Evolutionary conservation across 2,888 invertebrate species (phyloP).

Genomic region (Anaspis maculata): DNA sequence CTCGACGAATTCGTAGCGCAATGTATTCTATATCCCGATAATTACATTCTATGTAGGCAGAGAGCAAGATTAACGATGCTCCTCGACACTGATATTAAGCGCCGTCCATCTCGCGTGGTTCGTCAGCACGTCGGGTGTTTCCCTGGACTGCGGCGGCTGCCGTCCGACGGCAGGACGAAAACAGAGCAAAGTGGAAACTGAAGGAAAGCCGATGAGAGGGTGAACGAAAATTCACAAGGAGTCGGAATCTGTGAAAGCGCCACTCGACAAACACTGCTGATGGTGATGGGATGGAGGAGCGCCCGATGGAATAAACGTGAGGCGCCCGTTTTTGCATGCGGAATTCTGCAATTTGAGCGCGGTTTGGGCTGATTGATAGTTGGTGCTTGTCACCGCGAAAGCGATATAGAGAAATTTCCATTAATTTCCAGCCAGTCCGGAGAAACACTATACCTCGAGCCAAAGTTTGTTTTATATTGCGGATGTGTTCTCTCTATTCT

Average conservation of each 20-base stretch:
- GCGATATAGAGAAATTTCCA: slow-evolving; percentile 44
- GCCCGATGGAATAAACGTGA: slow-evolving; percentile 18
- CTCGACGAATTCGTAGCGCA: slow-evolving; percentile 15
- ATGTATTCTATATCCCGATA: slow-evolving; percentile 37
- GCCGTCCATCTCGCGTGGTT: slow-evolving; percentile 27
- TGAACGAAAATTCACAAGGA: slow-evolving; percentile 11
- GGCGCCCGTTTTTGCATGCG: slow-evolving; percentile 25
- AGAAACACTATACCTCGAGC: no score
- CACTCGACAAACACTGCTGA: no score
- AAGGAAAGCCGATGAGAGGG: slow-evolving; percentile 17
- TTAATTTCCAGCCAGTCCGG: no score
- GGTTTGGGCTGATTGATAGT: slow-evolving; percentile 43
- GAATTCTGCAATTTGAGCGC: slow-evolving; percentile 41
- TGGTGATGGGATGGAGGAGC: no score
- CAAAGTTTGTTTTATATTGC: slow-evolving; percentile 14
- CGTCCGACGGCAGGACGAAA: no score
- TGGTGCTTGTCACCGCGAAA: slow-evolving; percentile 40
- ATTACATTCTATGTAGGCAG: slow-evolving; percentile 43
- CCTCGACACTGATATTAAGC: slow-evolving; percentile 42
- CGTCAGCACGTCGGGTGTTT: slow-evolving; percentile 18
- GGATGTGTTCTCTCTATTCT: no score
- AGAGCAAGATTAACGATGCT: slow-evolving; percentile 44
- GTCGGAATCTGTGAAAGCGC: slow-evolving; percentile 34
- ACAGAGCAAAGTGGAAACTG: no score
- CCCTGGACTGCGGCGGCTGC: no score